Base-by-base conservation (phyloP, 2,888 invertebrate species). In the Leucania comma region DNA sequence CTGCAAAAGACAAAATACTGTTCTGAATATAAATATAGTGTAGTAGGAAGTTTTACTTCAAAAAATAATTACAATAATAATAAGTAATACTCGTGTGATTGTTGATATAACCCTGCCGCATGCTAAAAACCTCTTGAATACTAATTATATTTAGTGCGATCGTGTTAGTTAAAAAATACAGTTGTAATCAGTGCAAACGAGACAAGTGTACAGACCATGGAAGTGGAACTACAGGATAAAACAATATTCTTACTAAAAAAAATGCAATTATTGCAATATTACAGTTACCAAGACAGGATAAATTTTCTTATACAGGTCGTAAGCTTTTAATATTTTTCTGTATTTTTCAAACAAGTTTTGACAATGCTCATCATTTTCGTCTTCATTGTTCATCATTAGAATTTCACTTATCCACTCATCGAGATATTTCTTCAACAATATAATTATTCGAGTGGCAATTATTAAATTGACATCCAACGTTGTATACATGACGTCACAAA, bases 381-480 rank as follows among this genome's bases (percentile, higher is more conserved):
- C 9, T 32, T 74, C 74, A 56, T 48, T 29, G n/a, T 50, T 56
- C 10, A 71, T 42, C 38, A 17, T 32, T 4, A 56, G 1, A 3
- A 56, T 56, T 24, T 71, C 48, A 17, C 50, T 32, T 14, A 63
- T 73, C 63, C 71, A 71, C 24, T 63, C 24, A 24, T 56, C 24
- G 1, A 71, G 38, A 56, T 71, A 71, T 32, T 63, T 73, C 4
- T 14, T 71, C 17, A 73, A 24, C 48, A 71, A 63, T 32, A 24
- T 32, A 12, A 71, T 62, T 29, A 71, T 38, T 22, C 71, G 20
- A 14, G 24, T 71, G 0, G 63, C 24, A 38, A 62, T 24, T 14
- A 73, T 35, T 56, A 71, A 24, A 56, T 61, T 71, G 12, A 73
- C 12, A 29, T 71, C 73, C 0, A 62, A 56, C 12, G 20, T n/a